Evolutionary conservation across 2,797 vertebrate species (phyloP).

Genomic region (Sebastes steindachneri): DNA sequence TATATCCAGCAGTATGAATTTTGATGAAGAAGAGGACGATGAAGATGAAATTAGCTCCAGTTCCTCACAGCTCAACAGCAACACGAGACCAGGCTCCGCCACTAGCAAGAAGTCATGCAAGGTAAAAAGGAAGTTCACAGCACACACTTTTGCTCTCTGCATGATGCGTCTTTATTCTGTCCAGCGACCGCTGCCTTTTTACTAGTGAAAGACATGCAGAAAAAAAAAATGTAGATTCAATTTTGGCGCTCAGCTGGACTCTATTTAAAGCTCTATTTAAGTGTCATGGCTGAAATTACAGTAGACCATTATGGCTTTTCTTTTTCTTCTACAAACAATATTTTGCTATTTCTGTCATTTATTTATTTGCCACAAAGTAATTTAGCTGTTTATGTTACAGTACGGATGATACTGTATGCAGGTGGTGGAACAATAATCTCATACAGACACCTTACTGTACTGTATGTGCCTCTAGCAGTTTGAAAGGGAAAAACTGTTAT

Average conservation of each 20-base stretch:
- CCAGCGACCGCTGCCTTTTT: neutral
- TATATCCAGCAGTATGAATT: constrained; percentile 99
- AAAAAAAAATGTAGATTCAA: neutral
- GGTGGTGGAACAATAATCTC: neutral
- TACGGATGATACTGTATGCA: neutral
- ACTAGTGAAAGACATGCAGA: neutral
- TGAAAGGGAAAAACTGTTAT: neutral
- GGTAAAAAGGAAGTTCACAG: constrained; percentile 74
- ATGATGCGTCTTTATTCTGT: neutral
- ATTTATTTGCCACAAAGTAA: neutral
- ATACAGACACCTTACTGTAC: neutral
- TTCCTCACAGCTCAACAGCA: constrained; percentile 97
- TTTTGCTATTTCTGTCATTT: neutral
- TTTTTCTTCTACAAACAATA: neutral
- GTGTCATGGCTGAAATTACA: constrained; percentile 2
- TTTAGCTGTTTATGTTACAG: neutral
- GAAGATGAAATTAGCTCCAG: constrained; percentile 97
- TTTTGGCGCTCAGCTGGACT: constrained; percentile 1
- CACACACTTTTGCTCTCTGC: neutral
- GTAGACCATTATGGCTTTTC: neutral
- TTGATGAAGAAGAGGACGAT: constrained; percentile 96
- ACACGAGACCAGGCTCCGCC: constrained; percentile 95
- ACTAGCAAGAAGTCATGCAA: constrained; percentile 96
- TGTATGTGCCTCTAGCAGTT: neutral
- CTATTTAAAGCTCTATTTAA: neutral